Evolutionary conservation across 2,888 invertebrate genomes (phyloP).

Genomic region (Onthophagus sagittarius): DNA sequence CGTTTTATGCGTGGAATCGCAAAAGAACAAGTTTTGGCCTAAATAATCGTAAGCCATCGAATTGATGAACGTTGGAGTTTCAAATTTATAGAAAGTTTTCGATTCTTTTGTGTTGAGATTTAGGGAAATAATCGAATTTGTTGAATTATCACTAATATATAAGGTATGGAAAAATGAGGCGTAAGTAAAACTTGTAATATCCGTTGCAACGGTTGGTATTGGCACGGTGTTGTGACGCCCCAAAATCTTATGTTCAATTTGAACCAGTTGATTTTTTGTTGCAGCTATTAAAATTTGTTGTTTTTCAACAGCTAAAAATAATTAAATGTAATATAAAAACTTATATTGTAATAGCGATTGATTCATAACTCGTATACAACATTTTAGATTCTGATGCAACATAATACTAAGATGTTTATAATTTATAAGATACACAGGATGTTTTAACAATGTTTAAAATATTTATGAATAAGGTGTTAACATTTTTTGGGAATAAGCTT

Average conservation of each 20-base stretch:
- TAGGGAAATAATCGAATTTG: constrained; percentile 49
- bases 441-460: too few relatives aligned
- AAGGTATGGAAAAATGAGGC: constrained; percentile 56
- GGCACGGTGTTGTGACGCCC: constrained; percentile 59
- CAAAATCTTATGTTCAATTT: constrained; percentile 62
- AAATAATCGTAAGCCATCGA: constrained; percentile 45
- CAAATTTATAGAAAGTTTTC: constrained; percentile 43
- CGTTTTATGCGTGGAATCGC: constrained; percentile 59
- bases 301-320: constrained; percentile 34
- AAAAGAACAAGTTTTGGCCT: constrained; percentile 70
- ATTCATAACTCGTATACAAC: too few relatives aligned
- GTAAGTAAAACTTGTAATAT: constrained; percentile 65
- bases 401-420: too few relatives aligned
- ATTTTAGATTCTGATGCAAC: too few relatives aligned
- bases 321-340: neutral
- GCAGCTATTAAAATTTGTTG: constrained; percentile 57
- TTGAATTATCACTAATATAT: constrained; percentile 52
- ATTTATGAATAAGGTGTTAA: too few relatives aligned
- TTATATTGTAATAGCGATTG: too few relatives aligned
- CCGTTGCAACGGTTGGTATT: constrained; percentile 45
- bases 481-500: too few relatives aligned
- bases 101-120: constrained; percentile 38
- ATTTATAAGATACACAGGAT: too few relatives aligned
- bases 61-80: constrained; percentile 38
- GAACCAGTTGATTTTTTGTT: constrained; percentile 55